These are phyloP conservation scores for Teleogryllus occipitalis DNA, from an alignment of 1,140 invertebrate species.

Conservation along the genomic window DNA sequence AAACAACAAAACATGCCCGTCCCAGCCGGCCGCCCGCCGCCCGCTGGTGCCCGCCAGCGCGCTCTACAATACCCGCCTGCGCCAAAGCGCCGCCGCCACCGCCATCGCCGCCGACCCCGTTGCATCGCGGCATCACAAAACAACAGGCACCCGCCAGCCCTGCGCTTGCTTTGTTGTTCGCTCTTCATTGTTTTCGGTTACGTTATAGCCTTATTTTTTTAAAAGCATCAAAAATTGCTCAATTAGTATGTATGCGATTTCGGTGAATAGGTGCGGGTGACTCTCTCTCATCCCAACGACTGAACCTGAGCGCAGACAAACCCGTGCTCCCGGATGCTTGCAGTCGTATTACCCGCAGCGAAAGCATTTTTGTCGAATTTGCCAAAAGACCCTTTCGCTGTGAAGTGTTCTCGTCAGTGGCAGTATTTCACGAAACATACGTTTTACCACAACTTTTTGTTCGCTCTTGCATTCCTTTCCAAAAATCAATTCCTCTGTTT, in stretches of 20 bases:
- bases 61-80: no score
- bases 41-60: background rate
- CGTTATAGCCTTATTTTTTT: background rate
- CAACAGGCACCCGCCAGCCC: background rate
- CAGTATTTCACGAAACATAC: no score
- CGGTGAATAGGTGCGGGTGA: background rate
- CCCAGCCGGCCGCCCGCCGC: background rate
- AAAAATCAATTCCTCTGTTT: no score
- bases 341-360: no score
- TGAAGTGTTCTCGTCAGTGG: no score
- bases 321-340: no score
- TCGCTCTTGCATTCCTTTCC: no score
- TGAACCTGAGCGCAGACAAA: no score
- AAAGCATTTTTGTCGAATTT: no score
- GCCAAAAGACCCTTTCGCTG: no score
- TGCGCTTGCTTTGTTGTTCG: background rate
- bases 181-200: background rate
- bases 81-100: background rate
- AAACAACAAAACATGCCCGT: constrained; percentile 12
- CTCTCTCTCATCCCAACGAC: background rate
- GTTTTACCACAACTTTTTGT: no score
- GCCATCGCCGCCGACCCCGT: background rate
- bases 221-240: background rate
- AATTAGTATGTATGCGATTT: constrained; percentile 1
- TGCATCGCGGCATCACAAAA: background rate